Evolutionary conservation across 2,888 invertebrate genomes (phyloP), one percentile per base, ranked within the genome.

Genomic region (Drosophila tripunctata): DNA sequence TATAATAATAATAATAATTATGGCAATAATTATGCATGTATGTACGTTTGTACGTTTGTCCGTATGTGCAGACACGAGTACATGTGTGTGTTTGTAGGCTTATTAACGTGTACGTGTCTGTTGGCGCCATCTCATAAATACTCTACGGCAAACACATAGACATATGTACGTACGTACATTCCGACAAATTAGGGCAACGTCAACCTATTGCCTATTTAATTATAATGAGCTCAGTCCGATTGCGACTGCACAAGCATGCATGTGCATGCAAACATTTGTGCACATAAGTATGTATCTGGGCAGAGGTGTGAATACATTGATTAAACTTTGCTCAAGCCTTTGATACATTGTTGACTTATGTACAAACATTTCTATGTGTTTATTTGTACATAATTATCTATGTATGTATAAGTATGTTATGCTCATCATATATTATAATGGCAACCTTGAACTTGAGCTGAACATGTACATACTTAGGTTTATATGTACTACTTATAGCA

Each of bases 181-280:
- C 47, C 50, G 43, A 58, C 74, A 85, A 81, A 85, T 83, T 86
- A 80, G 86, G 77, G 64, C 79, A 80, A 56, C 67, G 67, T 77
- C 84, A 79, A 65, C 63, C 73, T 64, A 77, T 70, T 70, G 76
- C 78, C 78, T 75, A 78, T 86, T 83, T 83, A 86, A 82, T 86
- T 83, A 86, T 82, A 82, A 82, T 82, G 82, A 82, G 82, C 86
- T 83, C 65, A 52, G 65, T 76, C 78, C 70, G 57, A 66, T 60
- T 74, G 61, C 67, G 48, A 24, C 24, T 57, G 57, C 33, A 50
- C 12, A 48, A 38, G 55, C 21, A 12, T 33, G 24, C 12, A 15
- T 24, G 14, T 24, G 6, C 17, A 35, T n/a, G 21, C 15, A 67
- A 35, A 51, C 30, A n/a, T 17, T 24, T 15, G n/a, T n/a, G 12